phyloP scores from a whole-genome alignment of 30 jellyfish, hydroid and myxozoan species.

The Mastigias papua region DNA sequence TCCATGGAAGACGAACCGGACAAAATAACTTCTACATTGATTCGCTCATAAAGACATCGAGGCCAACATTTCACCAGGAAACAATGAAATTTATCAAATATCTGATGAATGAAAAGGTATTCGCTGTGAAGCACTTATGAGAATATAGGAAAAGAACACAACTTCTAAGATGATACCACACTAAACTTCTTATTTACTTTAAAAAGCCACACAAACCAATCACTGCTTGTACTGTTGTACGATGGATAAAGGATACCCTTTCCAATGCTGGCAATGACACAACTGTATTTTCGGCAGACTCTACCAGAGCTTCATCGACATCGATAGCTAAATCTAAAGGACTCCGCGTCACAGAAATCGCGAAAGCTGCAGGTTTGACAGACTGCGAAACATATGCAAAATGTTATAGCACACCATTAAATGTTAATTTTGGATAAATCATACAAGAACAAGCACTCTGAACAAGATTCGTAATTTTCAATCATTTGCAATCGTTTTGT shows the following conservation, averaged over 20 bases:
- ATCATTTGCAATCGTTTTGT: no score
- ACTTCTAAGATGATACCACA: background rate
- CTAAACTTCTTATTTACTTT: background rate
- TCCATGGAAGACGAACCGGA: background rate
- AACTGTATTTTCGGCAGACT: background rate
- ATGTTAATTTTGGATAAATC: background rate
- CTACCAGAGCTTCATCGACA: background rate
- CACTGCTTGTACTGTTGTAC: background rate
- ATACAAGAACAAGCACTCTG: background rate
- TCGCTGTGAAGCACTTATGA: background rate
- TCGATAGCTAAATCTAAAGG: background rate
- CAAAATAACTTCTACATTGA: background rate
- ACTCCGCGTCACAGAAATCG: background rate
- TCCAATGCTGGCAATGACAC: background rate
- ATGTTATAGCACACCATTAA: no score
- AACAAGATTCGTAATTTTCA: background rate
- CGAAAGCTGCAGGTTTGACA: no score
- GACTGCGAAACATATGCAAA: no score
- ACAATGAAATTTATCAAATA: background rate
- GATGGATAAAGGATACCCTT: background rate
- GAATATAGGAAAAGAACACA: background rate
- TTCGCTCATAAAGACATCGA: no score
- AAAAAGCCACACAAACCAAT: background rate
- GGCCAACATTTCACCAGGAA: background rate
- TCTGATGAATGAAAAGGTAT: background rate